A percentile compares a stretch with the other conserved stretches of the same genome.
Evolutionary conservation across 2,888 invertebrate genomes (phyloP).

Genomic region (Hofmannophila pseudospretella): DNA sequence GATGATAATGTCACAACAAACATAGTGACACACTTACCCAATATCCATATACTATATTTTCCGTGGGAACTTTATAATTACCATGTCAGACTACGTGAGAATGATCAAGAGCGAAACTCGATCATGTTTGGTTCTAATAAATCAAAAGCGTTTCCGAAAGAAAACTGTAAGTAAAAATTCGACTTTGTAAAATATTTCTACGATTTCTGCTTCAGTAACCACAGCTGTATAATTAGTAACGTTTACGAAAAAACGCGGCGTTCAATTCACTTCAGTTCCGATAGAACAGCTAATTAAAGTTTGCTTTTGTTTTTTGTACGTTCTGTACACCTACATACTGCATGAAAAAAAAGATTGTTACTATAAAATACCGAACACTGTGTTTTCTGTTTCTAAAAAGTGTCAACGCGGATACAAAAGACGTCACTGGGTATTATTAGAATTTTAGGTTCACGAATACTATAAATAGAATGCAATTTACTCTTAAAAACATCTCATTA

Average conservation of each 20-base stretch:
- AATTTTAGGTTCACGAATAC: too few species aligned
- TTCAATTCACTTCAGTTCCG: background rate
- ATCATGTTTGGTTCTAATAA: background rate
- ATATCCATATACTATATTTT: constrained; percentile 5
- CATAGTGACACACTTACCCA: constrained; percentile 10
- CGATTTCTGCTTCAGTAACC: background rate
- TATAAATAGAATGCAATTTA: too few species aligned
- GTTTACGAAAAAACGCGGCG: background rate
- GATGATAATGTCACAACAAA: constrained; percentile 8
- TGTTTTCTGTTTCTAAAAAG: too few species aligned
- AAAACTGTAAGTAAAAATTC: background rate
- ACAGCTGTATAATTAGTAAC: background rate
- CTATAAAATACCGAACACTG: too few species aligned
- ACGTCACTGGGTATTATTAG: too few species aligned
- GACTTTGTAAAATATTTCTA: too few species aligned
- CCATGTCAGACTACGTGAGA: constrained; percentile 10
- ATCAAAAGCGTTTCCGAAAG: constrained; percentile 1
- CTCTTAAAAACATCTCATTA: too few species aligned
- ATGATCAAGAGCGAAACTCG: constrained; percentile 5
- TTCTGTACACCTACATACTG: too few species aligned
- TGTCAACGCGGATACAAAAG: too few species aligned
- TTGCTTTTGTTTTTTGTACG: too few species aligned
- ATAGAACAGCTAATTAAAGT: too few species aligned
- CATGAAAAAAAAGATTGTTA: too few species aligned
- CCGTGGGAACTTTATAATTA: constrained; percentile 15